Evolutionary conservation across 1,140 invertebrate species (phyloP).

Genomic region (Telenomus remus): DNA sequence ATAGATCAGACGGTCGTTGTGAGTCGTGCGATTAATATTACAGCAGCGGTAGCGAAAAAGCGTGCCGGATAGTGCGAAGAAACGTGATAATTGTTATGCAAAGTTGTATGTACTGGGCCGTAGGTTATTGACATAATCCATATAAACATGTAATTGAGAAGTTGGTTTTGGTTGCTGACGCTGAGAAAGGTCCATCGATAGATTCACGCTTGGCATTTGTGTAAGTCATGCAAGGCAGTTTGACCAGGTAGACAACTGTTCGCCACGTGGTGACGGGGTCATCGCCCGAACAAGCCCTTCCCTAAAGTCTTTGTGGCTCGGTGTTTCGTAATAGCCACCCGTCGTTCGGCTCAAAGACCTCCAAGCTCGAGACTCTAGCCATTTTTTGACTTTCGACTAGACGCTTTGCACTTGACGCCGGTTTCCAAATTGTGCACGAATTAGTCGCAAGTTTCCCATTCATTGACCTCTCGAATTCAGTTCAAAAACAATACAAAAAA

Average conservation of each 20-base stretch:
- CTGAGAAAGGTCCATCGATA: slow-evolving; percentile 36
- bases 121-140: slow-evolving; percentile 1
- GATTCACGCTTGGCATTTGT: slow-evolving; percentile 67
- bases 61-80: neutral
- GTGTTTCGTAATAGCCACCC: slow-evolving; percentile 59
- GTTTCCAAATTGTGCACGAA: slow-evolving; percentile 2
- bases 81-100: slow-evolving; percentile 4
- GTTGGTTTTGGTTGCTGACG: neutral
- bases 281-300: slow-evolving; percentile 64
- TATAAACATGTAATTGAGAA: slow-evolving; percentile 28
- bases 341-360: slow-evolving; percentile 57
- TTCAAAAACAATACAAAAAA: no score
- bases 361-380: slow-evolving; percentile 46
- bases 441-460: no score
- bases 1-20: neutral
- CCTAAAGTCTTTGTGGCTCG: slow-evolving; percentile 61
- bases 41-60: no score
- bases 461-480: no score
- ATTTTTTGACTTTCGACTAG: slow-evolving; percentile 10
- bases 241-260: slow-evolving; percentile 68
- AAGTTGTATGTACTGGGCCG: neutral
- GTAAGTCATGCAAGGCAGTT: slow-evolving; percentile 67
- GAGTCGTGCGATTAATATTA: no score
- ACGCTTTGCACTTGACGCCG: slow-evolving; percentile 20
- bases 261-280: slow-evolving; percentile 70